A percentile compares a stretch with the other conserved stretches of the same genome.
Evolutionary conservation across 2,797 vertebrate genomes (phyloP).

Genomic region (Chiloscyllium punctatum): DNA sequence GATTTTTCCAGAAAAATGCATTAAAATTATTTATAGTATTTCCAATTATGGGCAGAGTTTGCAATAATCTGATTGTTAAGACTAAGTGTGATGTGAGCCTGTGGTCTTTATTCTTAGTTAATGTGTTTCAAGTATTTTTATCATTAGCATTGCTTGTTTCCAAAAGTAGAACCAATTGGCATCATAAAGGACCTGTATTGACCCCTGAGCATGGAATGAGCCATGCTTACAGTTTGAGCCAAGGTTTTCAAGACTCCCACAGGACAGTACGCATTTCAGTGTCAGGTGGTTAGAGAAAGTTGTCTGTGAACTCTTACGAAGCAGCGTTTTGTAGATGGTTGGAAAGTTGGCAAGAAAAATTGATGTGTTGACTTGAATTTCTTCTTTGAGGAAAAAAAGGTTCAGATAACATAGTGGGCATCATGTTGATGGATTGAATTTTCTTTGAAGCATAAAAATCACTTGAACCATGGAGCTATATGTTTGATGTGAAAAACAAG

Average conservation of each 20-base stretch:
- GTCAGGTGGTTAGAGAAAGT: neutral
- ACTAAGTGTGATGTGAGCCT: neutral
- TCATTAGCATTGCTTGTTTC: neutral
- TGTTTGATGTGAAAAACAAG: neutral
- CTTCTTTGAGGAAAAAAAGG: neutral
- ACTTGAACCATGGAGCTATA: neutral
- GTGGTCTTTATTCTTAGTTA: neutral
- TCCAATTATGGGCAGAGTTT: too few relatives aligned
- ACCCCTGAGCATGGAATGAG: neutral
- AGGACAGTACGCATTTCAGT: neutral
- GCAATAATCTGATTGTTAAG: neutral
- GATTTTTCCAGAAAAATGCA: neutral
- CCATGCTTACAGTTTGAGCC: neutral
- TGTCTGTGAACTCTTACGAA: neutral
- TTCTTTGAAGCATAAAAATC: constrained; percentile 6
- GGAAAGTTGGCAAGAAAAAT: neutral
- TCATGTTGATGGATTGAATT: neutral
- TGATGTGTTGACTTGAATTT: neutral
- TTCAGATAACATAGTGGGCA: neutral
- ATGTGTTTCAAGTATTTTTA: neutral
- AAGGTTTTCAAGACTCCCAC: constrained; percentile 3
- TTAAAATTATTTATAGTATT: neutral
- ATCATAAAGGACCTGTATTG: too few relatives aligned
- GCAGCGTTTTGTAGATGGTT: neutral
- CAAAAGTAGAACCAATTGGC: neutral